Evolutionary conservation across 2,113 vertebrate genomes (phyloP), one percentile per base, ranked within the genome.

Genomic region (Myotis davidii): DNA sequence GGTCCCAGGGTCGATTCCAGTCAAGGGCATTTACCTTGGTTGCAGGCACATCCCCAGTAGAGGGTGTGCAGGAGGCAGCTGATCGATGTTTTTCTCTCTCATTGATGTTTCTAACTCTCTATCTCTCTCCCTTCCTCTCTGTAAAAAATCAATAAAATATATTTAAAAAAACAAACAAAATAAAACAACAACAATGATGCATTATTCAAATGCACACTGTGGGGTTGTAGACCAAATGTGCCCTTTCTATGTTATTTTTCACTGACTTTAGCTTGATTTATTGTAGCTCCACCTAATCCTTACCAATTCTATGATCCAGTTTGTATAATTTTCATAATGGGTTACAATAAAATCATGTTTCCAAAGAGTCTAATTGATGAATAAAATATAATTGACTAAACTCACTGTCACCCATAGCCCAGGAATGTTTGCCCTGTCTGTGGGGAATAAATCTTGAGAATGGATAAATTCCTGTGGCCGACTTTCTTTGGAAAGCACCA

Each of bases 301-400:
- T 50, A 81, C 61, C 69, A 91, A 77, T 39, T 93, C 52, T 72
- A 9, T 97, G 73, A 93, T 77, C 39, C 32, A 56, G 42, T 82
- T 82, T 89, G 10, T 20, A 34, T 89, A 52, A 89, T 86, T 85
- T 95, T 32, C 20, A 91, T 70, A 56, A 2, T 85, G 37, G 6
- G 3, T 76, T 90, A 96, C 94, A 94, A 96, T 90, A 81, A 95
- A 94, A 77, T 81, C 20, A 61, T 87, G 12, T 74, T 91, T 96
- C 8, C 39, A 88, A 94, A 27, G 10, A 82, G 12, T 61, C 29
- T 88, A 92, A 76, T 52, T 14, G 8, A 14, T 56, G 17, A 17
- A 76, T 84, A 54, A 90, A 61, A 73, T 73, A 72, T 56, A 81
- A 56, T 65, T 85, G 32, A 18, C 48, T 65, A 77, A 85, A 61